Conservation (phyloP, 64 coral and sea anemone species). For the Stichodactyla mertensii region DNA sequence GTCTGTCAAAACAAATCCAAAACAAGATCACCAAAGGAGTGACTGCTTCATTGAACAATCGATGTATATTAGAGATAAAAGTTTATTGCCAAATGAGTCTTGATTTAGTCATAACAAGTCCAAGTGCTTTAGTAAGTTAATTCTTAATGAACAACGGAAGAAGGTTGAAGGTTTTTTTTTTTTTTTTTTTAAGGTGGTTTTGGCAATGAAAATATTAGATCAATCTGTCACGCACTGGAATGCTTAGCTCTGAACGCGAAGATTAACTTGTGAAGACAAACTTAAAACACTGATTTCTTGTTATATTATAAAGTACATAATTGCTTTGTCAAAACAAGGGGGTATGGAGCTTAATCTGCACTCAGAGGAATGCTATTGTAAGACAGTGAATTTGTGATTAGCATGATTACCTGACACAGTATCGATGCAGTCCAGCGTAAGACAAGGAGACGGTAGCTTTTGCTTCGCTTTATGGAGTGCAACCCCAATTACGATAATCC, state of each 20-base stretch:
- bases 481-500: constrained; percentile 15
- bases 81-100: not conserved
- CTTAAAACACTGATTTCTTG: not conserved
- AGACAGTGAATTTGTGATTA: not conserved
- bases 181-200: not conserved
- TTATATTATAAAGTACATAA: no score
- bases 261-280: not conserved
- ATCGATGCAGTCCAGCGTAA: constrained; percentile 11
- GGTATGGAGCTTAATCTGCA: not conserved
- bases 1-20: not conserved
- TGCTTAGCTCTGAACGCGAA: not conserved
- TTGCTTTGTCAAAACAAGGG: no score
- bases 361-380: not conserved
- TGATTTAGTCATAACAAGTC: not conserved
- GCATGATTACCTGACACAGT: constrained; percentile 5
- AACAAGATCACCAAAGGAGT: not conserved
- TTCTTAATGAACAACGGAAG: not conserved
- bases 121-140: not conserved
- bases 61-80: not conserved
- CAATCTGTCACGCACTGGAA: not conserved
- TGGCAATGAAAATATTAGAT: not conserved
- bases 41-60: not conserved
- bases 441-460: not conserved
- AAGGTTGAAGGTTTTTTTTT: no score
- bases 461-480: not conserved